Evolutionary conservation across 2,113 vertebrate genomes (phyloP).

Genomic region (Sminthopsis crassicaudata): DNA sequence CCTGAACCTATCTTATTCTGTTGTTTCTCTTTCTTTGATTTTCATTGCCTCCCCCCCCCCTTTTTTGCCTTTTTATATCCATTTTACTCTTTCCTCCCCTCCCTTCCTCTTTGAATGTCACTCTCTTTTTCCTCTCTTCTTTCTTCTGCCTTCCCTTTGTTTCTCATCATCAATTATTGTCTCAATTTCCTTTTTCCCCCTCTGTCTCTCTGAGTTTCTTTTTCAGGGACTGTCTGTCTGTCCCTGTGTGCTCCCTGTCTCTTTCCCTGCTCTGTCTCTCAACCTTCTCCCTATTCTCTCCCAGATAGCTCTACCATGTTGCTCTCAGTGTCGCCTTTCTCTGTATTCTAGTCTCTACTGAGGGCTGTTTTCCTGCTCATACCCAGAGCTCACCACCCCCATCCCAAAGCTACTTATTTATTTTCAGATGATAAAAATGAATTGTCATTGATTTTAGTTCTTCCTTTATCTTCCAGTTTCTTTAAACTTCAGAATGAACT

Average conservation of each 20-base stretch:
- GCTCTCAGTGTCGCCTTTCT: neutral
- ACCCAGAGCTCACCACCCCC: neutral
- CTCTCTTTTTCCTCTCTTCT: neutral
- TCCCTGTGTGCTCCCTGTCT: neutral
- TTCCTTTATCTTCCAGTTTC: neutral
- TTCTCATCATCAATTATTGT: neutral
- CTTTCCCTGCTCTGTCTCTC: neutral
- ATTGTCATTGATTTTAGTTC: neutral
- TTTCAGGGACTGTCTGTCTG: neutral
- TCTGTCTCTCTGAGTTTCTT: neutral
- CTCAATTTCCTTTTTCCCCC: neutral
- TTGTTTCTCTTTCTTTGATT: neutral
- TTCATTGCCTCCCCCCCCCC: neutral
- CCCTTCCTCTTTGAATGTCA: neutral
- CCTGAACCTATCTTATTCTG: neutral
- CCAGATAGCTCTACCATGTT: neutral
- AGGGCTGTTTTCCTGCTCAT: neutral
- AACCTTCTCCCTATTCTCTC: neutral
- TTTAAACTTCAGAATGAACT: neutral
- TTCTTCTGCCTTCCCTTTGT: neutral
- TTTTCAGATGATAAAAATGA: neutral
- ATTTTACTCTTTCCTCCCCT: neutral
- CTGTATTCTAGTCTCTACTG: neutral
- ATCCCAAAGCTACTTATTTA: neutral
- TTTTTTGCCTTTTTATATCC: neutral